phyloP scores from a whole-genome alignment of 1,140 invertebrate species.

The Orussus abietinus region DNA sequence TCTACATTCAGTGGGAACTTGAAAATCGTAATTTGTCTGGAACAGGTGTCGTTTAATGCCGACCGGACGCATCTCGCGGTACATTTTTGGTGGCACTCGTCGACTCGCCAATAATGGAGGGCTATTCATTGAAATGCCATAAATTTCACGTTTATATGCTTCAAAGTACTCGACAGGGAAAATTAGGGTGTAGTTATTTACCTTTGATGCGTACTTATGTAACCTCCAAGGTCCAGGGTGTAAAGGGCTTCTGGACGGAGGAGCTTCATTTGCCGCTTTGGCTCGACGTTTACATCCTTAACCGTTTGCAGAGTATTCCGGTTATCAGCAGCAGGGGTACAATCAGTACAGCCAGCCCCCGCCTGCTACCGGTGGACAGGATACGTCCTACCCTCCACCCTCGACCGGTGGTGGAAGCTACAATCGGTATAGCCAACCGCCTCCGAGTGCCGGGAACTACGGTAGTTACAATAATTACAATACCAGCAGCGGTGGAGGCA shows the following conservation, averaged over 20 bases:
- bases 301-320: slow-evolving; percentile 43
- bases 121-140: no score
- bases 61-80: no score
- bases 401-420: slow-evolving; percentile 32
- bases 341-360: slow-evolving; percentile 44
- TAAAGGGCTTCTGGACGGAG: not conserved
- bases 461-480: slow-evolving; percentile 41
- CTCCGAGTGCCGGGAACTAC: slow-evolving; percentile 38
- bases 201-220: not conserved
- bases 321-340: slow-evolving; percentile 45
- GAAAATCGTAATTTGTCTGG: no score
- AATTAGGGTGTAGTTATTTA: no score
- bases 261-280: slow-evolving; percentile 5
- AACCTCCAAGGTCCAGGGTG: not conserved
- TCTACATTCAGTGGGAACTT: no score
- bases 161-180: no score
- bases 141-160: no score
- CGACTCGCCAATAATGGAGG: no score
- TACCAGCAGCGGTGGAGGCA: slow-evolving; percentile 23
- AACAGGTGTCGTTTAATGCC: no score
- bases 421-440: slow-evolving; percentile 44
- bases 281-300: slow-evolving; percentile 1
- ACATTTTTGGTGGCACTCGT: no score
- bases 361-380: slow-evolving; percentile 33
- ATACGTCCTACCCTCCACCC: slow-evolving; percentile 45